Conservation (phyloP, 2,113 vertebrate genomes). For the Calidris pugnax region DNA sequence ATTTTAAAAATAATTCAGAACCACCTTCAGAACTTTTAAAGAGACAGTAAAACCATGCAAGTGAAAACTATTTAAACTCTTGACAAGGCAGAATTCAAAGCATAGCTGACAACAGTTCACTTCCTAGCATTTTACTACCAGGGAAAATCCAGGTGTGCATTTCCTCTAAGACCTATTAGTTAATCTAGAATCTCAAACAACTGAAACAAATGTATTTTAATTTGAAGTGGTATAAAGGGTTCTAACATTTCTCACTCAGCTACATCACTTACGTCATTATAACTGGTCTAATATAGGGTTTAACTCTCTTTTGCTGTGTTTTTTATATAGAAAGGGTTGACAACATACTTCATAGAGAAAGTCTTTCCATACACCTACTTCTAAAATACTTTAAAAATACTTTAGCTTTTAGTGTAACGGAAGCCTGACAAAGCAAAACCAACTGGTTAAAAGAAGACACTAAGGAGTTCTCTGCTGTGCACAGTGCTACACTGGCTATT, state of each 20-base stretch:
- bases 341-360: background rate
- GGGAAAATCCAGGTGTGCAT: fast-evolving
- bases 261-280: background rate
- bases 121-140: background rate
- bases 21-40: background rate
- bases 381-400: background rate
- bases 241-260: background rate
- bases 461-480: background rate
- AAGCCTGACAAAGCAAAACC: background rate
- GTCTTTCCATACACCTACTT: background rate
- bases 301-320: background rate
- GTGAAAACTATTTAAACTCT: background rate
- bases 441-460: background rate
- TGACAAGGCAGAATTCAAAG: background rate
- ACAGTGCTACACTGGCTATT: background rate
- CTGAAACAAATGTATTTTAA: background rate
- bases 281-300: background rate
- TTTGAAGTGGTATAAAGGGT: background rate
- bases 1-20: background rate
- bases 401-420: background rate
- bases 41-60: background rate
- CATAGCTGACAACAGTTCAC: background rate
- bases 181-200: background rate
- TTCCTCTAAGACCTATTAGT: background rate
- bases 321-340: background rate